Conservation (phyloP, 2,113 vertebrate species). For the Hystrix cristata region DNA sequence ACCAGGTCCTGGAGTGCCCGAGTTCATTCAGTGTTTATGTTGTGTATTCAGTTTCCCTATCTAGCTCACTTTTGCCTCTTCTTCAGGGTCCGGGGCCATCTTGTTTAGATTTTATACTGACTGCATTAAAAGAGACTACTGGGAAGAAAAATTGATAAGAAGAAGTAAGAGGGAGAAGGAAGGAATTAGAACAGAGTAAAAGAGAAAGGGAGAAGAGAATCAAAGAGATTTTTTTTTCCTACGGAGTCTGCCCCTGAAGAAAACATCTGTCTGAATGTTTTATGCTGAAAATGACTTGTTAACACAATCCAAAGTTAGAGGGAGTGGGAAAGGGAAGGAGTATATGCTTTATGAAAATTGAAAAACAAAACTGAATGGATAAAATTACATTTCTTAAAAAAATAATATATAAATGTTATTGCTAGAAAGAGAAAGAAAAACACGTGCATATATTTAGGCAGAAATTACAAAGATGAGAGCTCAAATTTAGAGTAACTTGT, state of each 20-base stretch:
- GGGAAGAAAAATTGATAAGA: slow-evolving; percentile 2
- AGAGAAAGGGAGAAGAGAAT: slow-evolving; percentile 78
- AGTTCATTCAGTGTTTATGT: background rate
- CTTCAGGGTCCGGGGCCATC: background rate
- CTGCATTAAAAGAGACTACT: background rate
- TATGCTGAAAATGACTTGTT: slow-evolving; percentile 82
- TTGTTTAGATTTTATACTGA: slow-evolving; percentile 1
- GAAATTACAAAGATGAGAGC: background rate
- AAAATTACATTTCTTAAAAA: slow-evolving; percentile 56
- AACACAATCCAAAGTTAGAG: slow-evolving; percentile 81
- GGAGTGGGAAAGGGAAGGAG: slow-evolving; percentile 41
- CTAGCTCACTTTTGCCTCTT: background rate
- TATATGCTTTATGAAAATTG: background rate
- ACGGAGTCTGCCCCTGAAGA: slow-evolving; percentile 85
- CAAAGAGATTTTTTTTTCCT: slow-evolving; percentile 81
- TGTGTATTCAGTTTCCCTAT: background rate
- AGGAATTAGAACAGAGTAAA: background rate
- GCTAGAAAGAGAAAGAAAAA: background rate
- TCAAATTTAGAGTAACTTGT: background rate
- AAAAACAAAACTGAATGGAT: slow-evolving; percentile 62
- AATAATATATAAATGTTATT: background rate
- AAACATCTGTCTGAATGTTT: slow-evolving; percentile 87
- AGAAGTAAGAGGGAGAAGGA: slow-evolving; percentile 32
- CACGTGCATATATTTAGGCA: background rate
- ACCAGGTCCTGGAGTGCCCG: background rate